Evolutionary conservation across 92 coral and sea anemone species (phyloP).

Genomic region (Porites divaricata): DNA sequence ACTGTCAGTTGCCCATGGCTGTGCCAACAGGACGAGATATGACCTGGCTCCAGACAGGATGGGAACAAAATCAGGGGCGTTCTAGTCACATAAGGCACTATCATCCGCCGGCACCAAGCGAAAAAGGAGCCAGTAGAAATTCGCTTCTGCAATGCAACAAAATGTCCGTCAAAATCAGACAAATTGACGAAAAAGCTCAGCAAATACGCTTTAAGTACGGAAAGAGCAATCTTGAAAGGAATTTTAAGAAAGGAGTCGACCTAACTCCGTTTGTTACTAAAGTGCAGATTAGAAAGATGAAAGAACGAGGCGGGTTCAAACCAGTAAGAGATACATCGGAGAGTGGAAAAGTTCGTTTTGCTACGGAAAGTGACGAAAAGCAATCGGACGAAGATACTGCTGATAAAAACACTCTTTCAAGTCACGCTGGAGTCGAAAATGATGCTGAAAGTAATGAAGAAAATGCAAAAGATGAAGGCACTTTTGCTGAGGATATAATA

Average conservation of each 20-base stretch:
- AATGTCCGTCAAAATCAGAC: conserved; percentile 47
- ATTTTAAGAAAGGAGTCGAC: conserved; percentile 1
- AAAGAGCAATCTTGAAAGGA: conserved; percentile 8
- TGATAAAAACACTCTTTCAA: neutral
- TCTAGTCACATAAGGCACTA: conserved; percentile 46
- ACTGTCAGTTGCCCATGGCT: conserved; percentile 1
- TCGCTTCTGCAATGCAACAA: conserved; percentile 55
- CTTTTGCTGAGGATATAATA: neutral
- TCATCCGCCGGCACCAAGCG: conserved; percentile 24
- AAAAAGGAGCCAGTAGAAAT: conserved; percentile 45
- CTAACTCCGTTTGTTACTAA: conserved; percentile 74
- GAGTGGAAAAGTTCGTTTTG: neutral
- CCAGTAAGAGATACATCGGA: neutral
- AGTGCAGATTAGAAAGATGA: conserved; percentile 69
- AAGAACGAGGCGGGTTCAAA: neutral
- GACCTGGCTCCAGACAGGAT: conserved; percentile 43
- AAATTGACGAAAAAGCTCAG: conserved; percentile 19
- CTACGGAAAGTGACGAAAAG: neutral
- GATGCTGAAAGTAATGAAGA: neutral
- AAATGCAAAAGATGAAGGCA: neutral
- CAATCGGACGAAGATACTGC: neutral
- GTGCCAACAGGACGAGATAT: conserved; percentile 24
- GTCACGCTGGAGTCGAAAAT: neutral
- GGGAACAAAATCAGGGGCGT: conserved; percentile 44
- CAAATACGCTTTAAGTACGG: conserved; percentile 42